These are phyloP conservation scores for Rhimphoctona megacephalus DNA, from an alignment of 2,888 invertebrate species.

Conservation along the genomic window DNA sequence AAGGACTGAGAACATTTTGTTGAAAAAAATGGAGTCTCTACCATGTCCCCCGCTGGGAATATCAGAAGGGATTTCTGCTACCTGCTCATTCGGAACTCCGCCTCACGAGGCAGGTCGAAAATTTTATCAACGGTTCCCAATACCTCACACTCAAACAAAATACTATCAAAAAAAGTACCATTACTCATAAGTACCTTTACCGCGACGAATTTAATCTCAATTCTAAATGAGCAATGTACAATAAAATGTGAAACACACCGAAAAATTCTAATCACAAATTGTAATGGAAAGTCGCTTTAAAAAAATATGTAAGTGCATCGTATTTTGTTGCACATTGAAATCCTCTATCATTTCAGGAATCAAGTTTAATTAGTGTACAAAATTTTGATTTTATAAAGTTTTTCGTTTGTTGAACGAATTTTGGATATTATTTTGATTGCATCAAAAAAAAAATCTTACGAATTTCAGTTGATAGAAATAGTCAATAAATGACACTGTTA, in stretches of 20 bases:
- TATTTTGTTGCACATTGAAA: too few relatives aligned
- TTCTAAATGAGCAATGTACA: background rate
- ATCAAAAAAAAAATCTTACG: too few relatives aligned
- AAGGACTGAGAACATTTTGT: background rate
- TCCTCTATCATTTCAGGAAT: too few relatives aligned
- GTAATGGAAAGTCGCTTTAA: too few relatives aligned
- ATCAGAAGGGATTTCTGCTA: background rate
- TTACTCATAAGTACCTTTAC: background rate
- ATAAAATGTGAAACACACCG: background rate
- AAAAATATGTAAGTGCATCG: too few relatives aligned
- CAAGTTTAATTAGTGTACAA: too few relatives aligned
- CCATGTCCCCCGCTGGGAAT: background rate
- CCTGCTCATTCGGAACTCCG: background rate
- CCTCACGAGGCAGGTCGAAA: too few relatives aligned
- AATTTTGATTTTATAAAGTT: too few relatives aligned
- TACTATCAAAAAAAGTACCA: background rate
- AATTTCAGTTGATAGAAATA: too few relatives aligned
- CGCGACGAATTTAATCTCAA: background rate
- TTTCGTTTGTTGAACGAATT: too few relatives aligned
- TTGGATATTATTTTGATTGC: too few relatives aligned
- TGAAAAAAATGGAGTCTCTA: background rate
- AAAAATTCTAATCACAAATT: background rate
- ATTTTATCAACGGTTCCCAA: background rate
- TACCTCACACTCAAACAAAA: background rate
- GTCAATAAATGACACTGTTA: too few relatives aligned